These are phyloP conservation scores for Ormyrus rosae DNA, from an alignment of 2,888 invertebrate genomes.

Conservation along the genomic window DNA sequence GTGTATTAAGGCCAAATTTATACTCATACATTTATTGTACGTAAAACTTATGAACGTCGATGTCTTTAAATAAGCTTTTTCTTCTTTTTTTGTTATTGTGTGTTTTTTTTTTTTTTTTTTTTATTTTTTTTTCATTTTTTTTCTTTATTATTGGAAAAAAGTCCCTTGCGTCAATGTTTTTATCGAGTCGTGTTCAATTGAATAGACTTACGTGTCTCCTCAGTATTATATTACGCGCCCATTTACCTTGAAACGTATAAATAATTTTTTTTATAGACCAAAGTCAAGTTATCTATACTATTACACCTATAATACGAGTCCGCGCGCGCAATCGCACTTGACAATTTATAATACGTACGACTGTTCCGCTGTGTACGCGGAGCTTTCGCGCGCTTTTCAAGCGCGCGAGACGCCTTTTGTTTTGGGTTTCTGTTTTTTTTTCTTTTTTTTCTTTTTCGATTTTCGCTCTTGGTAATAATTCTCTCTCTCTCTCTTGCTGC, in stretches of 20 bases:
- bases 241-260: constrained; percentile 50
- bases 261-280: constrained; percentile 45
- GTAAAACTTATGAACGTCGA: constrained; percentile 57
- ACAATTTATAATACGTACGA: neutral
- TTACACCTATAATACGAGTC: constrained; percentile 3
- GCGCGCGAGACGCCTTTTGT: constrained; percentile 11
- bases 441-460: constrained; percentile 22
- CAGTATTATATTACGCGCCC: constrained; percentile 26
- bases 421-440: no score
- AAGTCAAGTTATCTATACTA: constrained; percentile 30
- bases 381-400: constrained; percentile 39
- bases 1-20: constrained; percentile 56
- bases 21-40: constrained; percentile 58
- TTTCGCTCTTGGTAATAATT: constrained; percentile 35
- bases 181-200: constrained; percentile 47
- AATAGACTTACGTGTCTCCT: constrained; percentile 19
- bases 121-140: constrained; percentile 29
- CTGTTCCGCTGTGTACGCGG: no score
- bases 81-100: neutral
- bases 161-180: constrained; percentile 55
- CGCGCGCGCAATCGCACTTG: neutral
- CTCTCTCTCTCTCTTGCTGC: constrained; percentile 6
- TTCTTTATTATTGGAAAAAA: constrained; percentile 49
- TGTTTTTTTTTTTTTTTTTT: neutral
- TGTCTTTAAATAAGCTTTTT: constrained; percentile 55